Conservation (phyloP, 2,797 vertebrate species). For the Synaphobranchus kaupii region DNA sequence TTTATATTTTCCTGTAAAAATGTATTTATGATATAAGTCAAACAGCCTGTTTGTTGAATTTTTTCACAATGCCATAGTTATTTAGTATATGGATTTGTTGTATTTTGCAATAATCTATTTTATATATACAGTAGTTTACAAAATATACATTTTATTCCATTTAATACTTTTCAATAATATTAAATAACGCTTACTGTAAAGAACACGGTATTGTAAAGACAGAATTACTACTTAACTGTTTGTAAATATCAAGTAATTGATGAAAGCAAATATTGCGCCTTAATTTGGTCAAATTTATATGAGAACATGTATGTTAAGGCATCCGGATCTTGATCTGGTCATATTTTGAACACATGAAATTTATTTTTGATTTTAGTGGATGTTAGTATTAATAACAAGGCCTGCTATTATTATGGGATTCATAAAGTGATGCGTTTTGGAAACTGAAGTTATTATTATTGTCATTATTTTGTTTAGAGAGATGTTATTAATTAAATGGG, state of each 20-base stretch:
- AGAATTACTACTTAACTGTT: constrained; percentile 12
- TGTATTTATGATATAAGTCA: neutral
- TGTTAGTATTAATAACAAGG: neutral
- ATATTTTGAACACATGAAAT: constrained; percentile 28
- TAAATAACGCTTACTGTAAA: too few relatives aligned
- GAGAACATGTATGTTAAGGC: neutral
- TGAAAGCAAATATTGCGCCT: constrained; percentile 29
- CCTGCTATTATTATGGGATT: constrained; percentile 40
- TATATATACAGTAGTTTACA: neutral
- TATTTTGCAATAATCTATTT: neutral
- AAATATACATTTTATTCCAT: too few relatives aligned
- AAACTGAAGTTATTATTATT: constrained; percentile 44
- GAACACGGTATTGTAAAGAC: too few relatives aligned
- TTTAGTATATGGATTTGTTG: neutral
- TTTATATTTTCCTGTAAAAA: neutral
- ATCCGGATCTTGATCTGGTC: constrained; percentile 39
- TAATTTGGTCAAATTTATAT: constrained; percentile 21
- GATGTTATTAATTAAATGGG: constrained; percentile 47
- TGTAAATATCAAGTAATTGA: constrained; percentile 32
- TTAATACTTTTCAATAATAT: too few relatives aligned
- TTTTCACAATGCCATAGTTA: neutral
- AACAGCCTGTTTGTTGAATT: neutral
- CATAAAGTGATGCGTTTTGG: constrained; percentile 52
- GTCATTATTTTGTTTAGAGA: constrained; percentile 45
- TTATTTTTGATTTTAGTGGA: neutral